These are phyloP conservation scores for Thamnaconus septentrionalis DNA, from an alignment of 2,113 vertebrate genomes.

Conservation along the genomic window DNA sequence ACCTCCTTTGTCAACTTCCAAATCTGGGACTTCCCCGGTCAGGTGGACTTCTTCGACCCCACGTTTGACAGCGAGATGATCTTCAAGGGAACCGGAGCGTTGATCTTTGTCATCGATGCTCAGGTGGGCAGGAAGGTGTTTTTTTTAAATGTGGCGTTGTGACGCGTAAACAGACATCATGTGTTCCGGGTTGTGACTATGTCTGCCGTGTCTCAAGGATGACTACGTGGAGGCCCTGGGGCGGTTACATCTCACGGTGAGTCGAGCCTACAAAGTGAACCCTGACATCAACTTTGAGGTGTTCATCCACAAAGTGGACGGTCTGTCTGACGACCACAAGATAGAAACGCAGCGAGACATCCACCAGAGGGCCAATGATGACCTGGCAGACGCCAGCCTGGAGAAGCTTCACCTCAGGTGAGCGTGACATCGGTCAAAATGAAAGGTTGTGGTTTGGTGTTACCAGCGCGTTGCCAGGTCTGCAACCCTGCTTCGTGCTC, in stretches of 20 bases:
- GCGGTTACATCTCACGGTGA: slow-evolving; percentile 91
- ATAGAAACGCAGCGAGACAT: slow-evolving; percentile 97
- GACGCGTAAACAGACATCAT: background rate
- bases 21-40: slow-evolving; percentile 99
- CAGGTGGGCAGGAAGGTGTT: slow-evolving; percentile 76
- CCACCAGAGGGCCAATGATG: slow-evolving; percentile 95
- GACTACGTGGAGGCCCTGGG: slow-evolving; percentile 95
- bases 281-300: slow-evolving; percentile 98
- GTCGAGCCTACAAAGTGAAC: slow-evolving; percentile 93
- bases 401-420: slow-evolving; percentile 96
- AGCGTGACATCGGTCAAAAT: background rate
- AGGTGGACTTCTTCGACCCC: slow-evolving; percentile 98
- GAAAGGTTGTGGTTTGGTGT: too few species aligned
- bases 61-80: slow-evolving; percentile 99
- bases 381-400: slow-evolving; percentile 89
- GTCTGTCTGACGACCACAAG: slow-evolving; percentile 95
- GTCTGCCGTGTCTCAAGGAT: slow-evolving; percentile 73
- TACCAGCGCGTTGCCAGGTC: background rate
- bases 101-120: slow-evolving; percentile 97
- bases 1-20: slow-evolving; percentile 99
- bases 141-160: background rate
- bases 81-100: slow-evolving; percentile 93
- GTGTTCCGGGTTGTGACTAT: background rate
- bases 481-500: background rate
- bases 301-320: slow-evolving; percentile 98